These are phyloP conservation scores for Vanessa atalanta DNA, from an alignment of 1,140 invertebrate genomes.

Conservation along the genomic window DNA sequence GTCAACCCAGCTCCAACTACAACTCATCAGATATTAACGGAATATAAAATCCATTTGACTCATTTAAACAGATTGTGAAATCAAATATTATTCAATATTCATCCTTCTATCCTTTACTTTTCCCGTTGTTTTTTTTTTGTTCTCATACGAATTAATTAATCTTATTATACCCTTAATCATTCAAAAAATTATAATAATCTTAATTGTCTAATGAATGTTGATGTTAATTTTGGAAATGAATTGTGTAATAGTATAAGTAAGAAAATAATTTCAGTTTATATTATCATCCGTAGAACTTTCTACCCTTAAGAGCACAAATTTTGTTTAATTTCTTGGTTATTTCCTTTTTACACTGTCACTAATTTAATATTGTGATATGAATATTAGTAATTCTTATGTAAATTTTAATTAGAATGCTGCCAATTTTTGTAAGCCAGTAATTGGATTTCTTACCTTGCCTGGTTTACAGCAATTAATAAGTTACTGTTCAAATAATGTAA, in stretches of 20 bases:
- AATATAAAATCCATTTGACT: neutral
- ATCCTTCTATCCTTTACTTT: neutral
- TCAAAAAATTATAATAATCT: slow-evolving; percentile 7
- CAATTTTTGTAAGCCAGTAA: slow-evolving; percentile 22
- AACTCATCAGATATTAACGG: neutral
- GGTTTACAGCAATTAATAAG: slow-evolving; percentile 30
- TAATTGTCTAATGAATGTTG: neutral
- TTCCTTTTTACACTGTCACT: slow-evolving; percentile 34
- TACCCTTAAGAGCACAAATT: slow-evolving; percentile 40
- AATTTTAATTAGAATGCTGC: slow-evolving; percentile 27
- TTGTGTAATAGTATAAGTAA: slow-evolving; percentile 21
- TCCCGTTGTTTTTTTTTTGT: slow-evolving; percentile 1
- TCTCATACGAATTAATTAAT: slow-evolving; percentile 11
- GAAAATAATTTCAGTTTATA: slow-evolving; percentile 17
- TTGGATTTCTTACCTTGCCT: slow-evolving; percentile 17
- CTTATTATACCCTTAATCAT: neutral
- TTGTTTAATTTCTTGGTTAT: slow-evolving; percentile 21
- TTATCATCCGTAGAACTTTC: slow-evolving; percentile 14
- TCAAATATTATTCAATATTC: slow-evolving; percentile 8
- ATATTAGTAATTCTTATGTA: slow-evolving; percentile 40
- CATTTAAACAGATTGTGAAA: slow-evolving; percentile 5
- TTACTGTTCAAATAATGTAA: slow-evolving; percentile 54
- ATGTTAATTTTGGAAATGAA: slow-evolving; percentile 16
- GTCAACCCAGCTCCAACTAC: slow-evolving; percentile 6
- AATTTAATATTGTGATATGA: slow-evolving; percentile 54